A percentile compares a stretch with the other conserved stretches of the same genome.
These are phyloP conservation scores for Drosophila triauraria DNA, from an alignment of 1,140 invertebrate genomes.

Conservation along the genomic window DNA sequence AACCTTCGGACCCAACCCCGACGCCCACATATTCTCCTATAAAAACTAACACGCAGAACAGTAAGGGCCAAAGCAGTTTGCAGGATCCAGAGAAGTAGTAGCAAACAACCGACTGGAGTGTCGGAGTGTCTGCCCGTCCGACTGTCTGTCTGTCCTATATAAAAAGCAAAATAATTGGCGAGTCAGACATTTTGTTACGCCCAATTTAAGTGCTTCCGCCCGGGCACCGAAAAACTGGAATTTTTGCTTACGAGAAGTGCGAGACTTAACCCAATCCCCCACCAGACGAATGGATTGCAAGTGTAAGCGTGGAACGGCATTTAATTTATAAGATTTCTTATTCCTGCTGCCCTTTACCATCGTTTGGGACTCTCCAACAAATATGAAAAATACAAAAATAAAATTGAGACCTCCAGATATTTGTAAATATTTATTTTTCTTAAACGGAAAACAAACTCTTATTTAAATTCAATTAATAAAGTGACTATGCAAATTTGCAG, in stretches of 20 bases:
- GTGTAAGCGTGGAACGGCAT: constrained; percentile 11
- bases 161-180: constrained; percentile 80
- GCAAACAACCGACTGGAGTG: constrained; percentile 35
- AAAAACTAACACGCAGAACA: constrained; percentile 75
- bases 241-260: constrained; percentile 21
- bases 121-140: constrained; percentile 36
- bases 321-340: constrained; percentile 1
- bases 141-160: constrained; percentile 57
- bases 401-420: too few relatives aligned
- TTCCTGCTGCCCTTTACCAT: background rate
- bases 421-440: background rate
- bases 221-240: constrained; percentile 1
- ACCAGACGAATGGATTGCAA: constrained; percentile 16
- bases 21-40: constrained; percentile 48
- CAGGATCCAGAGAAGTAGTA: constrained; percentile 23
- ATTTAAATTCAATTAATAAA: constrained; percentile 14
- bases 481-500: constrained; percentile 10
- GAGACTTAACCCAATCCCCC: constrained; percentile 14
- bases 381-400: background rate
- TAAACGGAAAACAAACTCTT: background rate
- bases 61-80: constrained; percentile 33
- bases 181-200: constrained; percentile 81
- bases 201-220: constrained; percentile 79
- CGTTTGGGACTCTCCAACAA: background rate
- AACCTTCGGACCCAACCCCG: background rate